Percentiles rank a stretch among this genome's conserved stretches.
Evolutionary conservation across 2,797 vertebrate genomes (phyloP).

Genomic region (Mareca penelope): DNA sequence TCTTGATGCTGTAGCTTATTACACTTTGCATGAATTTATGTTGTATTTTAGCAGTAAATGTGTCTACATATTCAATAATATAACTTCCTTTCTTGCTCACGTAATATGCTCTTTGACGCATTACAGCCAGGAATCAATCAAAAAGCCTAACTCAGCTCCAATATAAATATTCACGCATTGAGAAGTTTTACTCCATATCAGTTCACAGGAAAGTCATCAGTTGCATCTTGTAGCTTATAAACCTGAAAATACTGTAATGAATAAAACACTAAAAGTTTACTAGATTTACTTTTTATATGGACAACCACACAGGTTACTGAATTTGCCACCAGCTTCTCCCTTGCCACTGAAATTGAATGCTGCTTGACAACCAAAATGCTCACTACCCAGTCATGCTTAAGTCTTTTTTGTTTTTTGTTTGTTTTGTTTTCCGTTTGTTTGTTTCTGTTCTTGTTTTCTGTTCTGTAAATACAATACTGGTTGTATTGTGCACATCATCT

Average conservation of each 20-base stretch:
- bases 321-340: neutral
- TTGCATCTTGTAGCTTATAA: neutral
- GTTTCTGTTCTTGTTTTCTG: neutral
- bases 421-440: neutral
- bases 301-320: neutral
- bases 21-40: neutral
- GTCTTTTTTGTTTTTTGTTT: neutral
- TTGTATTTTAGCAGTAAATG: neutral
- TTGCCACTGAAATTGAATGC: neutral
- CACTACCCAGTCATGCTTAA: neutral
- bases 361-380: fast-evolving
- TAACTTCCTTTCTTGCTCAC: neutral
- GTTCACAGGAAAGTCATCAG: neutral
- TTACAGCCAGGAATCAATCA: neutral
- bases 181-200: neutral
- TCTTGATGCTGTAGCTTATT: neutral
- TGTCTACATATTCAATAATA: neutral
- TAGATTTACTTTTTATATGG: neutral
- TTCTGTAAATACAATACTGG: neutral
- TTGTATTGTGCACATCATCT: neutral
- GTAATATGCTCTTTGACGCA: neutral
- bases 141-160: neutral
- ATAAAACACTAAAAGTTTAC: neutral
- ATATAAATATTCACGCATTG: neutral
- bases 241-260: neutral